These are phyloP conservation scores for Leistus spinibarbis DNA, from an alignment of 2,888 invertebrate species.

Conservation along the genomic window DNA sequence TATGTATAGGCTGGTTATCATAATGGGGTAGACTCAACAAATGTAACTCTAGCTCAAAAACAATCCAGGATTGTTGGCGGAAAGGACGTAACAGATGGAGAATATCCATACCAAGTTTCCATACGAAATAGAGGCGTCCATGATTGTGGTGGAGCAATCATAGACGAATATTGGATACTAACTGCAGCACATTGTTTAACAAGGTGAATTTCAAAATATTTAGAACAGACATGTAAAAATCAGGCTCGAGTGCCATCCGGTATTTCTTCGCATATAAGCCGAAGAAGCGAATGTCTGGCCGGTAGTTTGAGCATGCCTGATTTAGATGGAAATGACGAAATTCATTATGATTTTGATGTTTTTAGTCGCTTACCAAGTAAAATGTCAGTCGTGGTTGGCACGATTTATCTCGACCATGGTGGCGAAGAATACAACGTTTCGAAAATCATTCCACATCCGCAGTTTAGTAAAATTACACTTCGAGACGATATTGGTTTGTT, in stretches of 20 bases:
- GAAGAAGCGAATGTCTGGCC: not conserved
- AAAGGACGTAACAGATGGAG: conserved; percentile 39
- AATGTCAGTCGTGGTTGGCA: conserved; percentile 50
- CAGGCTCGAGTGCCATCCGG: conserved; percentile 25
- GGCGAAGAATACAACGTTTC: conserved; percentile 48
- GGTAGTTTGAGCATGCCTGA: not conserved
- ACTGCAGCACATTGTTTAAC: conserved; percentile 48
- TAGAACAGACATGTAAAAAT: conserved; percentile 29
- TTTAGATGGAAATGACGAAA: too few species aligned
- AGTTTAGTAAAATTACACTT: conserved; percentile 36
- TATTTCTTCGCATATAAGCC: too few species aligned
- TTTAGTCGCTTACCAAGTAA: conserved; percentile 45
- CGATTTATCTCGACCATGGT: conserved; percentile 48
- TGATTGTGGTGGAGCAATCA: conserved; percentile 47
- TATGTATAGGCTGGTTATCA: too few species aligned
- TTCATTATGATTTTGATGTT: conserved; percentile 7
- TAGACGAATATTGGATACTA: conserved; percentile 43
- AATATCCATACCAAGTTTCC: conserved; percentile 47
- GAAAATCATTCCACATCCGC: conserved; percentile 44
- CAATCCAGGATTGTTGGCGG: conserved; percentile 44
- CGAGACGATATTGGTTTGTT: conserved; percentile 44
- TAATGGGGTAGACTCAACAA: too few species aligned
- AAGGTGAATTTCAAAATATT: conserved; percentile 6
- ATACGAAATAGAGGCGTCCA: conserved; percentile 41
- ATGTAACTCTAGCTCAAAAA: not conserved